Evolutionary conservation across 1,140 invertebrate genomes (phyloP), one percentile per base, ranked within the genome.

Genomic region (Sipha flava): DNA sequence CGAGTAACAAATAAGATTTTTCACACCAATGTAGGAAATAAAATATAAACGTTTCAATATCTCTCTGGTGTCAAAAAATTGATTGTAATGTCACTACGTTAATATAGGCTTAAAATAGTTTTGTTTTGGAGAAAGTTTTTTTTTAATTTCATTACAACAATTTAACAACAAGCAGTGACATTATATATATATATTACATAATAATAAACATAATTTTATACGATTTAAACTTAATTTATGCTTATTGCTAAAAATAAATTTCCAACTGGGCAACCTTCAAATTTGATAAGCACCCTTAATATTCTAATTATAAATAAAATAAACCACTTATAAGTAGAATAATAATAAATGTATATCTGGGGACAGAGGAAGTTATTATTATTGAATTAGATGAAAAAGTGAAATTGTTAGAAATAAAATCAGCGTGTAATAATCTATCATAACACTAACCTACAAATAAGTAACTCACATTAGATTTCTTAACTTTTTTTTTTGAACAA

Each of bases 121-220:
- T 26, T 54, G 31, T 77, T 59, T 40, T 23, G 52, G 59, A 57
- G 73, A 75, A 57, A 57, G 10, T 59, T 34, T 77, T 54, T 75
- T 75, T 59, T n/a, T 34, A 49, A 77, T 77, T 77, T 77, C 73
- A 59, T 77, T 77, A 77, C 34, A 77, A 77, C 73, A 77, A 77
- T 77, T 77, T 77, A 77, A 77, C 73, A 77, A 77, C 73, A 77
- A 77, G 73, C 73, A 77, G 73, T 77, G 73, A 77, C 73, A 77
- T 77, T 77, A 77, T 75, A 75, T 75, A n/a, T n/a, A 75, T 75
- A 75, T 77, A 77, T 57, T 77, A 77, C 73, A 77, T 77, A 77
- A 77, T 77, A 77, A 77, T 77, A 77, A 77, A 77, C 52, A 77
- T 57, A 77, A 59, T 77, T 59, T 47, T 45, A 45, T 68, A 68